phyloP scores from a whole-genome alignment of 2,113 vertebrate genomes.

The Sprattus sprattus region DNA sequence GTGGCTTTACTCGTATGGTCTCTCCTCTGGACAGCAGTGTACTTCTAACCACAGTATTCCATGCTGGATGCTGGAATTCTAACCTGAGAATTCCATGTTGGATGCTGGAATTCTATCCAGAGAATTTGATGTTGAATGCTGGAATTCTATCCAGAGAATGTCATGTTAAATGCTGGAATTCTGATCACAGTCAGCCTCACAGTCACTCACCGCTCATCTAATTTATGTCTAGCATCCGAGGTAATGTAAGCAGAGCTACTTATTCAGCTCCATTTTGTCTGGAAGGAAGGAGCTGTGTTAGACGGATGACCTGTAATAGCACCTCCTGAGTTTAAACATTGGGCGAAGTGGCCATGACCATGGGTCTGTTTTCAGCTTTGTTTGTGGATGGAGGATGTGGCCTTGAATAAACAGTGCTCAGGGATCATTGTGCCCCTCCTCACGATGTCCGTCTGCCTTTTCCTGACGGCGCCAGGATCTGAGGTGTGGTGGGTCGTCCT shows the following conservation, averaged over 20 bases:
- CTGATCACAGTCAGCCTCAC: background rate
- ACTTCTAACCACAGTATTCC: background rate
- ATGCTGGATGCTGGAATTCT: background rate
- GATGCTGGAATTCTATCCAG: background rate
- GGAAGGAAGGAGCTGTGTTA: background rate
- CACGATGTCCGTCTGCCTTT: background rate
- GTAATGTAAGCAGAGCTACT: slow-evolving; percentile 4
- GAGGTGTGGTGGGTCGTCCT: background rate
- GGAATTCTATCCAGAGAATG: background rate
- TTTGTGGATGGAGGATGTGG: slow-evolving; percentile 11
- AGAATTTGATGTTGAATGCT: background rate
- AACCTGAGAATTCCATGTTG: background rate
- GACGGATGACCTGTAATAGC: slow-evolving; percentile 9
- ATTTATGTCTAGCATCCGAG: background rate
- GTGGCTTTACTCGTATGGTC: background rate
- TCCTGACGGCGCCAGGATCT: background rate
- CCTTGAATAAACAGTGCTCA: slow-evolving; percentile 2
- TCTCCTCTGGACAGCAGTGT: background rate
- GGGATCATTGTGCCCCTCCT: background rate
- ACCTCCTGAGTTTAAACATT: background rate
- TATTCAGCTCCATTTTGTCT: background rate
- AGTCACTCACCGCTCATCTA: background rate
- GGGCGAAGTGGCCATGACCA: background rate
- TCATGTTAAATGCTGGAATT: background rate
- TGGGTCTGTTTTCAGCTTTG: background rate